Conservation (phyloP, 2,888 invertebrate species). For the Rhagonycha fulva region DNA sequence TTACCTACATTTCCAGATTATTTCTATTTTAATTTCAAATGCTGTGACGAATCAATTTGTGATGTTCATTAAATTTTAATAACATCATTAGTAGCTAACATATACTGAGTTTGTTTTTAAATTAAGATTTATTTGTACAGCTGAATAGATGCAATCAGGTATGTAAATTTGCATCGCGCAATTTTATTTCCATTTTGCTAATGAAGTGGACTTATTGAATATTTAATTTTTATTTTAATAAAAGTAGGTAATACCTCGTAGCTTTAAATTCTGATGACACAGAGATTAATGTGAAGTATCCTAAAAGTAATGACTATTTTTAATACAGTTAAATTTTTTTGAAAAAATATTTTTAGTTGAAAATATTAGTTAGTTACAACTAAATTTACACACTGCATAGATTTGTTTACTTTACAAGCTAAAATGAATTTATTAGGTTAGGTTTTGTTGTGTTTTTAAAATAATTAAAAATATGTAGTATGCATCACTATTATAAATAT, state of each 20-base stretch:
- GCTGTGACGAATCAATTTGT: background rate
- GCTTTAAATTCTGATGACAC: background rate
- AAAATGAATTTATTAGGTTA: background rate
- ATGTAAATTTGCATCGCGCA: background rate
- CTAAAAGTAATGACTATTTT: too few species aligned
- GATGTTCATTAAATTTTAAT: background rate
- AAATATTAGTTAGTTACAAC: too few species aligned
- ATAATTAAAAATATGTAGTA: background rate
- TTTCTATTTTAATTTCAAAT: background rate
- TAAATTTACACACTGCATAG: background rate
- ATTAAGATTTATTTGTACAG: background rate
- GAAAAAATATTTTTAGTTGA: too few species aligned
- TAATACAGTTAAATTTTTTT: too few species aligned
- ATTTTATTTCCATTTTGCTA: background rate
- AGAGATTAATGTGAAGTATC: background rate
- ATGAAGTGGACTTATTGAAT: background rate
- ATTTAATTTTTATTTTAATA: background rate
- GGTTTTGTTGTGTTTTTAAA: background rate
- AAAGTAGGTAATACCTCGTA: background rate
- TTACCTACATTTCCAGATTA: background rate
- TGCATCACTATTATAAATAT: too few species aligned
- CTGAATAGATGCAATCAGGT: background rate
- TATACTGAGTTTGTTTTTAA: background rate
- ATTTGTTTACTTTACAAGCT: background rate
- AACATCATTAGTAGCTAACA: background rate